Conservation (phyloP, 2,797 vertebrate genomes). For the Cichlasoma orientale region DNA sequence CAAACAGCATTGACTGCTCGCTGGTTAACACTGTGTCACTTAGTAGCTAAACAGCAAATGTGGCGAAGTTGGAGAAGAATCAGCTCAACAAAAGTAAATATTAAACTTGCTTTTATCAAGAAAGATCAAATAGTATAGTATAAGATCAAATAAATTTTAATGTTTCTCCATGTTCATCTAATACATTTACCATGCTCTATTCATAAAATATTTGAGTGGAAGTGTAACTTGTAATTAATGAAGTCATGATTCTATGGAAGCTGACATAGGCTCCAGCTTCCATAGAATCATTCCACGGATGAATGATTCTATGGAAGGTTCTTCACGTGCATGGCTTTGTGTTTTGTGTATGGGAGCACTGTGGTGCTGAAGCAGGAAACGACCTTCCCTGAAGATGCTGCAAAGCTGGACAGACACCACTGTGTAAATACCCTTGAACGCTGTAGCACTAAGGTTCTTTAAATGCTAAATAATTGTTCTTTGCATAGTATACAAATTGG, state of each 20-base stretch:
- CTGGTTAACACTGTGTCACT: not conserved
- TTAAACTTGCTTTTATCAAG: not conserved
- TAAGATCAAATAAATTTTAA: not conserved
- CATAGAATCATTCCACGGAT: too few relatives aligned
- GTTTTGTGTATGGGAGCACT: constrained; percentile 4
- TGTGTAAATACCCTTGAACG: constrained; percentile 3
- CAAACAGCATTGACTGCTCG: not conserved
- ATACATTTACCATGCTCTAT: not conserved
- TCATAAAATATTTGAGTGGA: not conserved
- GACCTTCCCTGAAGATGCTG: constrained; percentile 7
- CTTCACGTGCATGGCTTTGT: not conserved
- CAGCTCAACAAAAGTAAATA: not conserved
- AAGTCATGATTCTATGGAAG: not conserved
- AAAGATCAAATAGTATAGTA: too few relatives aligned
- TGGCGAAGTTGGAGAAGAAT: not conserved
- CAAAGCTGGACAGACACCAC: not conserved
- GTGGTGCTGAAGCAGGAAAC: constrained; percentile 47
- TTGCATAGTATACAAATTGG: not conserved
- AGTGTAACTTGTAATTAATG: not conserved
- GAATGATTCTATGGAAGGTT: not conserved
- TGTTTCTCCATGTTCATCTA: not conserved
- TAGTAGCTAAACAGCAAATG: not conserved
- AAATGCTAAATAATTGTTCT: not conserved
- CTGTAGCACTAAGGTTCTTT: not conserved
- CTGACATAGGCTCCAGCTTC: too few relatives aligned